Evolutionary conservation across 37 sponge, comb jelly and placozoan species (phyloP).

Genomic region (Crambe crambe): DNA sequence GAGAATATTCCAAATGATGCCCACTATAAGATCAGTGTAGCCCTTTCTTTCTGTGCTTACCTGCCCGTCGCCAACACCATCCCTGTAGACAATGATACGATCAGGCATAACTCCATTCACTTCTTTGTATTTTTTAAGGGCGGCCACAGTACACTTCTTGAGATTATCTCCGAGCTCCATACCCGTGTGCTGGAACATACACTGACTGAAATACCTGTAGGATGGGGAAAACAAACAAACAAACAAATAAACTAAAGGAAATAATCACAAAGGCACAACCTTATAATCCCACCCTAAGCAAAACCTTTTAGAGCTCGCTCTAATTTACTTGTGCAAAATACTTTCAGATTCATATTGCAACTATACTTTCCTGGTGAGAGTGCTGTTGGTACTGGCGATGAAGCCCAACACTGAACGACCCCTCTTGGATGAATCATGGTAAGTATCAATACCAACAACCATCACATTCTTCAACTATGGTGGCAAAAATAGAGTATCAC

Average conservation of each 20-base stretch:
- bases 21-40: too few species aligned
- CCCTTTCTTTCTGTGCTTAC: too few species aligned
- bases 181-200: conserved; percentile 86
- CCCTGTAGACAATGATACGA: conserved; percentile 91
- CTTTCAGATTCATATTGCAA: too few species aligned
- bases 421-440: conserved; percentile 86
- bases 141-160: conserved; percentile 71
- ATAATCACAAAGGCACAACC: background rate
- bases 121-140: conserved; percentile 70
- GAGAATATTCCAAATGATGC: too few species aligned
- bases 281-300: too few species aligned
- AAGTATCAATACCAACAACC: conserved; percentile 95
- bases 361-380: conserved; percentile 76
- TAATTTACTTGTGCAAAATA: too few species aligned
- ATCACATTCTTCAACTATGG: conserved; percentile 87
- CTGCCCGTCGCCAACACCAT: conserved; percentile 98
- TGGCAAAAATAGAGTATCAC: too few species aligned
- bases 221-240: background rate
- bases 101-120: conserved; percentile 83
- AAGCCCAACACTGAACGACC: conserved; percentile 91
- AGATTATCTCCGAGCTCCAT: conserved; percentile 89
- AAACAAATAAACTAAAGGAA: too few species aligned
- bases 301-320: too few species aligned
- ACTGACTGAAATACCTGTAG: conserved; percentile 83
- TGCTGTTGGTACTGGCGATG: conserved; percentile 85